Base-by-base conservation (phyloP, 2,797 vertebrate genomes). In the Poecile montanus region DNA sequence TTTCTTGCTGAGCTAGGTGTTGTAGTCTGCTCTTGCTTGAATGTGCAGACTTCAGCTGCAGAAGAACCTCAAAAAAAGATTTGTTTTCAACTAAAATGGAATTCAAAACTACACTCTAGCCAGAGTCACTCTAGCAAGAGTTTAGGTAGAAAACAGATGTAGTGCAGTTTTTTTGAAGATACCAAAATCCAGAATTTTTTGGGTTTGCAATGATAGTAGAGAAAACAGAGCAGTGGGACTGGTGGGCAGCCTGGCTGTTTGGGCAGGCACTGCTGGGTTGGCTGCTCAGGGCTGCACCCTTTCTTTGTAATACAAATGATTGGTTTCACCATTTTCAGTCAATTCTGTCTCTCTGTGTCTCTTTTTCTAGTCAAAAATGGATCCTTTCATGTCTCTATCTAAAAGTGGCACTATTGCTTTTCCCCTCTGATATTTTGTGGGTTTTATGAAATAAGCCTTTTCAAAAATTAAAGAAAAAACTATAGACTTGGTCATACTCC, bases 341-440 rank as follows among this genome's bases (percentile, higher is more conserved):
- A 25, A 1, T 79, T 85, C 27, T 71, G 3, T 44, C 51, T 62
- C 25, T 74, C 7, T 29, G 7, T 32, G 17, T 54, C 30, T 72
- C 5, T 60, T 38, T 71, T 74, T 48, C 57, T 47, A 50, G 65
- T 8, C 17, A 47, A 30, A 54, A 85, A 21, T 13, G 1, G 7
- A 10, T 73, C 15, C 36, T 71, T 91, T 27, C 4, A 16, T 11
- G 3, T 63, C n/a, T 67, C 13, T 51, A 20, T 62, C 61, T 34
- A 38, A 36, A 89, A 76, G n/a, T 34, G 16, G 12, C 25, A 6
- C 18, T 85, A 1, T 20, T 44, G 8, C 12, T 75, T 79, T 48
- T 44, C 23, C 13, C 3, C 15, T 42, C 8, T 1, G 2, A 5
- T 3, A 2, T 70, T 73, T 68, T n/a, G 9, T 72, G 36, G 1